Conservation (phyloP, 2,113 vertebrate genomes). For the Caracal caracal region DNA sequence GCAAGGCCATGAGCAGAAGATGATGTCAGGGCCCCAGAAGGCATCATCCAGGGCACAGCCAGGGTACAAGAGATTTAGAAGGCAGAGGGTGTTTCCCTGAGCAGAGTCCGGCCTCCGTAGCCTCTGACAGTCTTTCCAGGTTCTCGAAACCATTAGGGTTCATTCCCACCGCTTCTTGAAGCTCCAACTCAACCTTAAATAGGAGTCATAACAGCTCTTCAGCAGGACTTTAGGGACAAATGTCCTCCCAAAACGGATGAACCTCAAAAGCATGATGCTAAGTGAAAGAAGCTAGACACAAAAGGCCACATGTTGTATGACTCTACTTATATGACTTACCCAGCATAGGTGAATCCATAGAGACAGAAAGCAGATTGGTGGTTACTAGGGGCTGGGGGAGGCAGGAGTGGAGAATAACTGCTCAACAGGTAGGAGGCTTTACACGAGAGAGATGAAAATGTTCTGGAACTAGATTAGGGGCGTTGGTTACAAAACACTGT, state of each 20-base stretch:
- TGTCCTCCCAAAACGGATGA: not conserved
- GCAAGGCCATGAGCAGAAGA: not conserved
- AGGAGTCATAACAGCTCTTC: not conserved
- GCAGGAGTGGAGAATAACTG: not conserved
- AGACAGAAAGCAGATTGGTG: not conserved
- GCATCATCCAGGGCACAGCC: too few relatives aligned
- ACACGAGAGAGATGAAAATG: not conserved
- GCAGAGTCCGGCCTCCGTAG: accelerated
- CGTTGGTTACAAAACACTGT: accelerated
- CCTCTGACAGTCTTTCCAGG: not conserved
- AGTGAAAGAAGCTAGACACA: not conserved
- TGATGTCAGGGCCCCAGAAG: not conserved
- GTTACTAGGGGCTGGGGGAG: too few relatives aligned
- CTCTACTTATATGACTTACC: too few relatives aligned
- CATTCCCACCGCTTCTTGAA: not conserved
- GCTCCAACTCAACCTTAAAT: not conserved
- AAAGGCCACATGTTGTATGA: not conserved
- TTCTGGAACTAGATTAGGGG: not conserved
- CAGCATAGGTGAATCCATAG: not conserved
- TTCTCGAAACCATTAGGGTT: not conserved
- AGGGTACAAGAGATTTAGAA: accelerated
- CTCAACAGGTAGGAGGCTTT: not conserved
- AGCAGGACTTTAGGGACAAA: not conserved
- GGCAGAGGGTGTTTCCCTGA: not conserved
- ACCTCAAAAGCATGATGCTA: not conserved